phyloP scores from a whole-genome alignment of 1,140 invertebrate species.

The Armadillidium nasatum region DNA sequence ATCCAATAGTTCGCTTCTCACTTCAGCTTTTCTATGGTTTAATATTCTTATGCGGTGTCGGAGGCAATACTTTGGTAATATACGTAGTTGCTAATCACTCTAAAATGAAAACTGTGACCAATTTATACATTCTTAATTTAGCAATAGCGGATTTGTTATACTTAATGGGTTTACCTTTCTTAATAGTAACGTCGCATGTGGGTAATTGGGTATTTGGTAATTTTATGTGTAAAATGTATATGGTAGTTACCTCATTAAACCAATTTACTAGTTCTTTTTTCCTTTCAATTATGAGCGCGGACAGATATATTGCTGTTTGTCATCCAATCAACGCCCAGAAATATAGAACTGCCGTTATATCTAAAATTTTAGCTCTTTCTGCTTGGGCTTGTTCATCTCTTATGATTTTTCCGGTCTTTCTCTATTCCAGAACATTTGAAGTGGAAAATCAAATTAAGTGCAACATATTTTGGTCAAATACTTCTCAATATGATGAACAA shows the following conservation, averaged over 20 bases:
- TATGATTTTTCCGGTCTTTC: conserved; percentile 85
- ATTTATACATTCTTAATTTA: conserved; percentile 92
- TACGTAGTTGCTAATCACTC: conserved; percentile 87
- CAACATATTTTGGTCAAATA: conserved; percentile 74
- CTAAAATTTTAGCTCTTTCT: conserved; percentile 71
- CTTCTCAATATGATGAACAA: conserved; percentile 55
- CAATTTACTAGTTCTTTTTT: conserved; percentile 92
- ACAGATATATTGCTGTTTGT: conserved; percentile 91
- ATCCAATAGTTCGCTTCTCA: not conserved
- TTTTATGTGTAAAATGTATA: conserved; percentile 84
- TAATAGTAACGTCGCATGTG: conserved; percentile 78
- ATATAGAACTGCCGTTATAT: conserved; percentile 77
- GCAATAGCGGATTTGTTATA: conserved; percentile 95
- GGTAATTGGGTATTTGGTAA: conserved; percentile 86
- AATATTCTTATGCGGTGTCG: conserved; percentile 79
- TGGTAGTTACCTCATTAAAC: conserved; percentile 89
- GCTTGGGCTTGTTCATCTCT: conserved; percentile 78
- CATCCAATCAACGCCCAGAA: conserved; percentile 85
- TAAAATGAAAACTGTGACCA: conserved; percentile 96
- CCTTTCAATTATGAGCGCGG: conserved; percentile 89
- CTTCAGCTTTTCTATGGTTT: conserved; percentile 49
- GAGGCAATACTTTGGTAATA: conserved; percentile 90
- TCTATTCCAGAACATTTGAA: conserved; percentile 62
- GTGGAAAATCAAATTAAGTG: conserved; percentile 62
- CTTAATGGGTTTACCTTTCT: conserved; percentile 84